phyloP scores from a whole-genome alignment of 1,140 invertebrate species.

The Papilio aristodemus region DNA sequence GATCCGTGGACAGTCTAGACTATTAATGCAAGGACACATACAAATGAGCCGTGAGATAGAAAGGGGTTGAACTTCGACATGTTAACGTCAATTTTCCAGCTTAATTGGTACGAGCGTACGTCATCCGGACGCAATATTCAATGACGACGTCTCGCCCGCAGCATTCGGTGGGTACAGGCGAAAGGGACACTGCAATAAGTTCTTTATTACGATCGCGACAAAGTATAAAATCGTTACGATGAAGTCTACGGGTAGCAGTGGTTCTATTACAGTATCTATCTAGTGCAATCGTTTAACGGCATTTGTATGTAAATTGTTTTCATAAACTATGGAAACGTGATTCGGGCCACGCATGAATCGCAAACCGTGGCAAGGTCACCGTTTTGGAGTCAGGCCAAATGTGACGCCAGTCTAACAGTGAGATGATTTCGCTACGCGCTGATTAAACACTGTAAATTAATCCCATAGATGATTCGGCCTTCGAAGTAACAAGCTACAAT shows the following conservation, averaged over 20 bases:
- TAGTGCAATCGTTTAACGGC: conserved; percentile 42
- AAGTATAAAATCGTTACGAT: conserved; percentile 33
- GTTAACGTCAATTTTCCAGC: conserved; percentile 44
- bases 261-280: conserved; percentile 36
- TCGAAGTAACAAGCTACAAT: conserved; percentile 43
- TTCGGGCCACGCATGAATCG: conserved; percentile 45
- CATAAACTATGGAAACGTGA: conserved; percentile 50
- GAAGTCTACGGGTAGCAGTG: conserved; percentile 29
- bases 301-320: conserved; percentile 60
- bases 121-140: conserved; percentile 22
- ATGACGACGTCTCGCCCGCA: conserved; percentile 25
- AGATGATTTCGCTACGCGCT: conserved; percentile 15
- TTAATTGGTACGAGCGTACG: conserved; percentile 35
- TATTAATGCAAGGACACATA: neutral
- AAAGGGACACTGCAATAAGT: neutral
- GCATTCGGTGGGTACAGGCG: neutral
- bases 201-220: conserved; percentile 14
- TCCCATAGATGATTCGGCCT: conserved; percentile 40
- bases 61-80: conserved; percentile 33
- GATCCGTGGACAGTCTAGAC: conserved; percentile 34
- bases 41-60: conserved; percentile 6
- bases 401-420: conserved; percentile 32
- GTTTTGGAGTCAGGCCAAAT: conserved; percentile 52
- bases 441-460: conserved; percentile 40
- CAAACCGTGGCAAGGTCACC: conserved; percentile 54